These are phyloP conservation scores for Serripes groenlandicus DNA, from an alignment of 2,888 invertebrate species.

Conservation along the genomic window DNA sequence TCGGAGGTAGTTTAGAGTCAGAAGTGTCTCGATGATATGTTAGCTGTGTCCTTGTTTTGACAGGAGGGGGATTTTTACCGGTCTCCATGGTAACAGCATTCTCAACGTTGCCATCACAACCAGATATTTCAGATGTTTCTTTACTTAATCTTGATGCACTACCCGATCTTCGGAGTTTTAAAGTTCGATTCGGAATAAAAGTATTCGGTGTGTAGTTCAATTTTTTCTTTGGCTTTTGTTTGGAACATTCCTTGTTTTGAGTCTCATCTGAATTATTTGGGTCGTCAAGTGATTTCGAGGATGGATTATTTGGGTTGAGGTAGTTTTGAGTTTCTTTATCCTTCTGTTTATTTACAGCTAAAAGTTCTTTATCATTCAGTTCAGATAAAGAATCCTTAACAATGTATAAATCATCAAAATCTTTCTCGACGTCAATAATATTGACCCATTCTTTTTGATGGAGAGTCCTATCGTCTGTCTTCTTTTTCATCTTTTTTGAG, in stretches of 20 bases:
- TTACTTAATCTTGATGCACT: conserved; percentile 63
- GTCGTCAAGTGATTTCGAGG: neutral
- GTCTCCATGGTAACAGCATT: neutral
- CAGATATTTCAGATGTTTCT: neutral
- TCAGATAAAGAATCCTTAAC: conserved; percentile 1
- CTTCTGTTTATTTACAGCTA: neutral
- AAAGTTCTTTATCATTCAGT: conserved; percentile 21
- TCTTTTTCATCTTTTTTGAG: neutral
- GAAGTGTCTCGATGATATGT: neutral
- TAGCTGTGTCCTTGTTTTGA: neutral
- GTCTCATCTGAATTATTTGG: neutral
- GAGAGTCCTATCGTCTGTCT: conserved; percentile 18
- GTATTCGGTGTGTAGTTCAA: conserved; percentile 75
- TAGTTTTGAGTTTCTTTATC: conserved; percentile 10
- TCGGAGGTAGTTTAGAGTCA: neutral
- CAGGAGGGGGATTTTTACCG: neutral
- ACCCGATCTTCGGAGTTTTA: conserved; percentile 73
- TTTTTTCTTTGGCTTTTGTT: conserved; percentile 62
- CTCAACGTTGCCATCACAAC: conserved; percentile 1
- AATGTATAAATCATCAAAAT: neutral
- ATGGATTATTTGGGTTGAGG: neutral
- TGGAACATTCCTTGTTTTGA: neutral
- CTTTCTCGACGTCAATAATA: conserved; percentile 43
- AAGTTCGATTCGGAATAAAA: conserved; percentile 76
- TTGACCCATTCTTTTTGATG: conserved; percentile 64